Evolutionary conservation across 2,888 invertebrate genomes (phyloP).

Genomic region (Nemurella pictetii): DNA sequence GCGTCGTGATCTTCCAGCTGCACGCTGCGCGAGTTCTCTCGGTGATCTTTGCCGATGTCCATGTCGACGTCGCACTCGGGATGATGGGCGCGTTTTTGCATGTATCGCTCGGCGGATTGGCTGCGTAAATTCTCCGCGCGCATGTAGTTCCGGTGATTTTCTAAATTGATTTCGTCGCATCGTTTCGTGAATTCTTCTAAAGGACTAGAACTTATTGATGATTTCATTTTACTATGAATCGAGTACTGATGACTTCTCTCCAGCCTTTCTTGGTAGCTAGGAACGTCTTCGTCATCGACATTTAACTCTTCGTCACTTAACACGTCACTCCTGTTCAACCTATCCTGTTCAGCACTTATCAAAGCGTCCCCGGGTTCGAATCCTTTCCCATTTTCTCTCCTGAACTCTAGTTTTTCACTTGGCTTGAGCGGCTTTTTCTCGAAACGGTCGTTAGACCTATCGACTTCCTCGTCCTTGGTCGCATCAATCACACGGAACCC

Average conservation of each 20-base stretch:
- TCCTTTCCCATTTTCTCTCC: background rate
- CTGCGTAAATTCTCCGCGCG: background rate
- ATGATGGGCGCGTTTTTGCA: background rate
- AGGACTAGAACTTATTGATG: background rate
- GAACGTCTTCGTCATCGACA: constrained; percentile 17
- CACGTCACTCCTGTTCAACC: background rate
- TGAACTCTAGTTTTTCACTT: background rate
- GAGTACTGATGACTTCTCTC: background rate
- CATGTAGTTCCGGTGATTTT: background rate
- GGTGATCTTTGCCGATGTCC: background rate
- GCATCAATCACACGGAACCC: background rate
- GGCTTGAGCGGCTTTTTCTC: background rate
- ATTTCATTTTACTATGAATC: constrained; percentile 1
- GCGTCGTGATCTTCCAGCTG: constrained; percentile 46
- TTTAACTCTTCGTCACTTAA: constrained; percentile 20
- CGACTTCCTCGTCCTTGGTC: background rate
- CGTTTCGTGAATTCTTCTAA: background rate
- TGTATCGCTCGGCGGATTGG: background rate
- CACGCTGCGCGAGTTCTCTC: constrained; percentile 45
- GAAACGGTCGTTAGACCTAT: background rate
- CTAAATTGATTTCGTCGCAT: background rate
- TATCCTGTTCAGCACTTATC: background rate
- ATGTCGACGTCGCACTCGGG: background rate
- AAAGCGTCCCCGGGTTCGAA: background rate
- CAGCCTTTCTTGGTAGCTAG: background rate